phyloP scores from a whole-genome alignment of 2,113 vertebrate genomes.

The Stigmatopora nigra region DNA sequence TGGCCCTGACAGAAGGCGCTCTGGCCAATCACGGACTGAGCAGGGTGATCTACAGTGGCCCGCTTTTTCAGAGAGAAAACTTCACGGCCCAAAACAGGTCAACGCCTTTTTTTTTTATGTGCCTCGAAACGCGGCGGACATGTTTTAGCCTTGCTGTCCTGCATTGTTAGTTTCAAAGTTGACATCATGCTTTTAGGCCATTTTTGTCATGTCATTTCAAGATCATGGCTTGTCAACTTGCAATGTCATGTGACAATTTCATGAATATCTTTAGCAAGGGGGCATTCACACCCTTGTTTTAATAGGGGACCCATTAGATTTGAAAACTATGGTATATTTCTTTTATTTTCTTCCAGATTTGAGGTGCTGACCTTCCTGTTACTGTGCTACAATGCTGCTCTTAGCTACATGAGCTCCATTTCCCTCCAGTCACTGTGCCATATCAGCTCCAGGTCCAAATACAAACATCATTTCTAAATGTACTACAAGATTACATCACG shows the following conservation, averaged over 20 bases:
- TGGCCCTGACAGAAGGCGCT: conserved; percentile 93
- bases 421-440: conserved; percentile 94
- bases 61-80: conserved; percentile 92
- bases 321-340: conserved; percentile 7
- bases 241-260: background rate
- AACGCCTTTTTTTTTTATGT: background rate
- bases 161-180: conserved; percentile 21
- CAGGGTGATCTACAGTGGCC: conserved; percentile 91
- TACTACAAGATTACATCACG: background rate
- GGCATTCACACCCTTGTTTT: too few relatives aligned
- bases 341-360: conserved; percentile 71
- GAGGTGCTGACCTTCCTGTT: conserved; percentile 95
- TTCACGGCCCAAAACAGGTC: conserved; percentile 94
- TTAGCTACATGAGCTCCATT: conserved; percentile 84
- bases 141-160: conserved; percentile 11
- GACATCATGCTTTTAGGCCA: conserved; percentile 18
- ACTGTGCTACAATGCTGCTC: conserved; percentile 90
- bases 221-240: background rate
- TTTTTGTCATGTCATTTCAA: conserved; percentile 17
- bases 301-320: too few relatives aligned
- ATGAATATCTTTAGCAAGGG: too few relatives aligned
- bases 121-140: background rate
- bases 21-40: conserved; percentile 90
- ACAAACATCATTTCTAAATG: background rate
- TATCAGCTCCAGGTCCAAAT: conserved; percentile 84